phyloP scores from a whole-genome alignment of 2,113 vertebrate genomes.

The Muscicapa adusta region DNA sequence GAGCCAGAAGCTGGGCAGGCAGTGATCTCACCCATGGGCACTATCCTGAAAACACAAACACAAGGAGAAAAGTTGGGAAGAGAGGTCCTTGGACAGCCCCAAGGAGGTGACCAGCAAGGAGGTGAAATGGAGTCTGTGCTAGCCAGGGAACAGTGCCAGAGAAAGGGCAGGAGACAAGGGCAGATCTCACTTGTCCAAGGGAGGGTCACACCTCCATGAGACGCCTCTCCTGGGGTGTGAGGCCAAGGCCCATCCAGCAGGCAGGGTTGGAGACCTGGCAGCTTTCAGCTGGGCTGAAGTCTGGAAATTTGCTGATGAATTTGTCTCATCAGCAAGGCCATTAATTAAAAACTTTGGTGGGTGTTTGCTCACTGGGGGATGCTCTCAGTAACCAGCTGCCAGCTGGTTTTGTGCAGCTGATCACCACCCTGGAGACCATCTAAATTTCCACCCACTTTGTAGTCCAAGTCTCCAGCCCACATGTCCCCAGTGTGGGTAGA shows the following conservation, averaged over 20 bases:
- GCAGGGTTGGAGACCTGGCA: background rate
- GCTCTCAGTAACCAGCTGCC: background rate
- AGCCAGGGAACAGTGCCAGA: background rate
- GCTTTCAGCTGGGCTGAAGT: background rate
- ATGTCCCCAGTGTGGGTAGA: background rate
- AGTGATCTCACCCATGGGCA: background rate
- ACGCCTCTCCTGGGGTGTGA: fast-evolving
- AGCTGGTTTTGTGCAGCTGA: background rate
- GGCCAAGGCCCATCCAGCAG: background rate
- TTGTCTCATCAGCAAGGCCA: background rate
- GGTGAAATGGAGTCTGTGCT: background rate
- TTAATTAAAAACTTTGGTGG: background rate
- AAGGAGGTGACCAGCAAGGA: fast-evolving
- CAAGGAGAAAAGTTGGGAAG: background rate
- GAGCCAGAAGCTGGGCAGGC: background rate
- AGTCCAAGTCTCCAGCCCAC: background rate
- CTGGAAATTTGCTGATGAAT: background rate
- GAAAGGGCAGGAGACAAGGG: background rate
- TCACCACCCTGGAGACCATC: background rate
- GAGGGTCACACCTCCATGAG: background rate
- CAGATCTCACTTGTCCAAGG: fast-evolving
- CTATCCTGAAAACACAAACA: background rate
- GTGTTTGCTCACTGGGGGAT: background rate
- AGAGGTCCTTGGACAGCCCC: background rate
- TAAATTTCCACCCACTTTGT: background rate